Base-by-base conservation (phyloP, 2,888 invertebrate genomes). In the Neelides folsomi region DNA sequence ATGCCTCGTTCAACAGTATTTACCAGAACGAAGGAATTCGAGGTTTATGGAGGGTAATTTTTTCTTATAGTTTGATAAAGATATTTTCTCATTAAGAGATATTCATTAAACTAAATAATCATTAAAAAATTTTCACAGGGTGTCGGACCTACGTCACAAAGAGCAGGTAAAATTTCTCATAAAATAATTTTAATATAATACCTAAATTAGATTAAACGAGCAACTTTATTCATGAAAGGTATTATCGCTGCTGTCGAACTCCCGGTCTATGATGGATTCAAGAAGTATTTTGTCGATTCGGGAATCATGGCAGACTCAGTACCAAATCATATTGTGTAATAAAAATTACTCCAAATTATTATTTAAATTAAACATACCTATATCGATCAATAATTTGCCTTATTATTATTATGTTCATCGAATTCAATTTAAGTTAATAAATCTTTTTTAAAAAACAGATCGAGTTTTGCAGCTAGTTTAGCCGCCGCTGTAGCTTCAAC, bases 401-500 rank as follows among this genome's bases (percentile, higher is more conserved):
- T 51, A 12, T 12, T 18, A 36, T 13, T 9, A 2, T 35, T 15
- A n/a, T 9, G 49, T 53, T 53, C 13, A 47, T 36, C 10, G 47
- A 15, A 41, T 10, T n/a, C 13, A 18, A 15, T 19, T n/a, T 8
- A 9, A 7, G 7, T 19, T 16, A 35, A 7, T 37, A 16, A n/a
- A n/a, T 10, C 13, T 20, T 38, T 50, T 52, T 57, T 56, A 55
- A 73, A n/a, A 27, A 76, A 50, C 71, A 86, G 86, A 64, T 88
- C 93, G 57, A 90, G 90, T 75, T 81, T 89, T 71, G 76, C 87
- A 65, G 92, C 94, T 60, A 90, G 90, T 69, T 77, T 93, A 66
- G 88, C 88, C 60, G 92, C 90, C 68, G 92, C 93, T 35, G 77
- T 94, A 56, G 90, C 92, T 54, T 92, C 92, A 53, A 93, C 89